Conservation (phyloP, 2,888 invertebrate species). For the Andrena camellia region DNA sequence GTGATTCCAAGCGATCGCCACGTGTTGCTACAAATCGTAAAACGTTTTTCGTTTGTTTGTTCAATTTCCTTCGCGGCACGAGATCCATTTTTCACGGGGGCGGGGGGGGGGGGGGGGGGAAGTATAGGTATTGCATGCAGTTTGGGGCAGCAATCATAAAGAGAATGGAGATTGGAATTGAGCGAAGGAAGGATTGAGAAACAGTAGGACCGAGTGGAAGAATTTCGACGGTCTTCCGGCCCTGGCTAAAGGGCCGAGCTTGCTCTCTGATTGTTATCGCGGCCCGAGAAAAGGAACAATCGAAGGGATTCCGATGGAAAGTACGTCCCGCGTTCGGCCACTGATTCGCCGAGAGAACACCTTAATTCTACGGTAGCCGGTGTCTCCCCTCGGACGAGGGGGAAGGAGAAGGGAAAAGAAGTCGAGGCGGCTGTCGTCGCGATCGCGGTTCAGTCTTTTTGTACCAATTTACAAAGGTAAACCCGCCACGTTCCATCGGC, state of each 20-base stretch:
- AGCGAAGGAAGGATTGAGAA: background rate
- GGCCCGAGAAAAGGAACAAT: conserved; percentile 6
- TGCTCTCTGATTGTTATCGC: conserved; percentile 14
- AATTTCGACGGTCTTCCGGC: background rate
- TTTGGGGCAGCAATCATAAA: too few relatives aligned
- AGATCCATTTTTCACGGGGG: background rate
- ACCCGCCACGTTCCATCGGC: conserved; percentile 70
- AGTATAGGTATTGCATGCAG: too few relatives aligned
- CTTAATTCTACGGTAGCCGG: conserved; percentile 60
- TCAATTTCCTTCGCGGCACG: background rate
- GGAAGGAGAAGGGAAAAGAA: conserved; percentile 29
- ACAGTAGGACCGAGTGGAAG: background rate
- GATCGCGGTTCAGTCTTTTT: conserved; percentile 65
- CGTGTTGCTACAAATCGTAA: conserved; percentile 13
- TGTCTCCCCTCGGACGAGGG: background rate
- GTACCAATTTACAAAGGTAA: conserved; percentile 74
- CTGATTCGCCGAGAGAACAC: conserved; percentile 46
- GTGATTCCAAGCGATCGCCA: conserved; percentile 37
- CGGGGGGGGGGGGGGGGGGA: too few relatives aligned
- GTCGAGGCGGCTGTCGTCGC: conserved; percentile 53
- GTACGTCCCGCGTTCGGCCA: background rate
- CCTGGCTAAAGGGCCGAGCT: background rate
- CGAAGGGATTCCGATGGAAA: conserved; percentile 23
- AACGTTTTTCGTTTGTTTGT: background rate
- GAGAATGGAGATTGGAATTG: too few relatives aligned